Conservation (phyloP, 2,797 vertebrate species). For the Microctenopoma steveboyesi region DNA sequence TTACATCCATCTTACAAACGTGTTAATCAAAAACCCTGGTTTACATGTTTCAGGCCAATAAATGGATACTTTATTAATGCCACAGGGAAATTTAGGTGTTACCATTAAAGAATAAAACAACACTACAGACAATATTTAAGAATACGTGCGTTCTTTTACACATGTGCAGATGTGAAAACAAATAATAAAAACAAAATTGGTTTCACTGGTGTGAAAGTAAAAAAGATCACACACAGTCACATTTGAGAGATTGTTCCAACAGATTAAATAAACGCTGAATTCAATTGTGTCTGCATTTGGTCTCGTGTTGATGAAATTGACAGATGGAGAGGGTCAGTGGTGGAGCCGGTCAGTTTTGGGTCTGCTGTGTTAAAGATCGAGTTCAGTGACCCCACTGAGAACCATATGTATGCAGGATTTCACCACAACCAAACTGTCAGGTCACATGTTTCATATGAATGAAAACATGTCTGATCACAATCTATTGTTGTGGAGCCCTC, state of each 20-base stretch:
- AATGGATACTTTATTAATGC: too few relatives aligned
- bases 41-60: too few relatives aligned
- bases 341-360: slow-evolving; percentile 18
- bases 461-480: not conserved
- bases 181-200: too few relatives aligned
- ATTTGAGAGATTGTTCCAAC: not conserved
- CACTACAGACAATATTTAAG: too few relatives aligned
- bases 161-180: too few relatives aligned
- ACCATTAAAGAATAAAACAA: too few relatives aligned
- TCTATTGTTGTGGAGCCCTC: not conserved
- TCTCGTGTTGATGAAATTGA: slow-evolving; percentile 1
- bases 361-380: slow-evolving; percentile 20
- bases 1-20: too few relatives aligned
- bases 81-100: too few relatives aligned
- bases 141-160: too few relatives aligned
- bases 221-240: not conserved
- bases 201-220: not conserved
- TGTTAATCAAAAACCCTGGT: too few relatives aligned
- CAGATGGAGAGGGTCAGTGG: slow-evolving; percentile 41
- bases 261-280: not conserved
- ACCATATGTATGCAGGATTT: slow-evolving; percentile 42
- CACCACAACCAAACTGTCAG: slow-evolving; percentile 22
- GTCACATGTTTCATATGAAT: not conserved
- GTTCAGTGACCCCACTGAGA: slow-evolving; percentile 44
- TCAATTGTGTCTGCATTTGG: not conserved